Base-by-base conservation (phyloP, 2,888 invertebrate species). In the Mythimna vitellina region DNA sequence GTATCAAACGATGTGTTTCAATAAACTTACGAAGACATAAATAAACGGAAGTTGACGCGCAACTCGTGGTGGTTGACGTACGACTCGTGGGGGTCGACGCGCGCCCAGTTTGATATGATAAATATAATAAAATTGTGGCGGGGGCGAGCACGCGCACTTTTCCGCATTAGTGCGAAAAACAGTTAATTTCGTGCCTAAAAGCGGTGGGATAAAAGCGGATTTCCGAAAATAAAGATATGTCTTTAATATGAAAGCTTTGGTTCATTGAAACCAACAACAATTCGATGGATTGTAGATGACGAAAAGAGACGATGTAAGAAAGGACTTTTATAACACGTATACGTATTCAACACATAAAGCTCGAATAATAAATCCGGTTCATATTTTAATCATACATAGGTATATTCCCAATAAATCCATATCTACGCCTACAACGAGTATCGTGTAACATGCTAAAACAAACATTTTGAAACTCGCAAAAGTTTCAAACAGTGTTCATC, bases 401-500 rank as follows among this genome's bases (percentile, higher is more conserved):
- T 35, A 29, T 17, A 38, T 42, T 42, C 7, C 8, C n/a, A 61
- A 65, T 67, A 62, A 65, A 72, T 5, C 66, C 25, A 17, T 64
- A 54, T 58, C 51, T 62, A 65, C 12, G 17, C 29, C 63, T 53
- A 32, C 32, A 22, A 29, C 22, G 22, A 32, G n/a, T 70, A 62
- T 73, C 65, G 56, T 70, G 67, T 68, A 68, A 54, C 65, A 73
- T 57, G 51, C 68, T 29, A 70, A 62, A 62, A 66, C 51, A 75
- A 79, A 77, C 54, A 71, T 71, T 73, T 68, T 76, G 46, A 73
- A 81, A 68, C 66, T 79, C 67, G 14, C 17, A 0, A 60, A 76
- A 76, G 51, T 83, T 83, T 67, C 70, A 53, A 73, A 73, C 72
- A 76, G 74, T 74, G 57, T 84, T 81, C 67, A 70, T 67, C 70